Conservation (phyloP, 2,113 vertebrate species). For the Hiodon tergisus region DNA sequence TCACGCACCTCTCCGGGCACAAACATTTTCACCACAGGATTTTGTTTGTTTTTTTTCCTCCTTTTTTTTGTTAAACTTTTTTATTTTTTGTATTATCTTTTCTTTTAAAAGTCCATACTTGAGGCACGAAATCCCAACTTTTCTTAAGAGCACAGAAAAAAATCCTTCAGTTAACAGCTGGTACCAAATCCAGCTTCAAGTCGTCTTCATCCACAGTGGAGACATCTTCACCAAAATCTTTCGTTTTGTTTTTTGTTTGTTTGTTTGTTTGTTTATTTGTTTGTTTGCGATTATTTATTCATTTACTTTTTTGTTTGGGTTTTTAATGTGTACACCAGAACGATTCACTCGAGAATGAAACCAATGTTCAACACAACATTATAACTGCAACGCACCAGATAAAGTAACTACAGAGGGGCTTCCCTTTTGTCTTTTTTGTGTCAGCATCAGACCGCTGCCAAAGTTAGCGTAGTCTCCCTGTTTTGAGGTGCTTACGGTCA, state of each 20-base stretch:
- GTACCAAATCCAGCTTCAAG: constrained; percentile 7
- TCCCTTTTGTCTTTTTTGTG: constrained; percentile 3
- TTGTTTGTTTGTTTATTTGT: constrained; percentile 1
- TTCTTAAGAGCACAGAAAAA: constrained; percentile 1
- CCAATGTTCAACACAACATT: background rate
- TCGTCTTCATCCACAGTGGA: constrained; percentile 21
- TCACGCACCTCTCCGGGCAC: constrained; percentile 28
- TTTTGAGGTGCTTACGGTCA: constrained; percentile 13
- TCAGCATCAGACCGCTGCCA: background rate
- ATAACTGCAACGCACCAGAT: background rate
- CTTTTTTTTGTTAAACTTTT: constrained; percentile 7
- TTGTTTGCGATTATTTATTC: background rate
- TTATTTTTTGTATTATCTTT: background rate
- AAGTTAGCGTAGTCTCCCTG: constrained; percentile 6
- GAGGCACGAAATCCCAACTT: constrained; percentile 16
- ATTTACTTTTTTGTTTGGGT: background rate
- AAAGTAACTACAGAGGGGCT: background rate
- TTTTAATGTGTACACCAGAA: too few species aligned
- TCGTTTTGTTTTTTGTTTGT: constrained; percentile 1
- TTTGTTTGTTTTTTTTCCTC: constrained; percentile 15
- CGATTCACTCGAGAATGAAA: background rate
- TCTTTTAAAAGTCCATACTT: constrained; percentile 10
- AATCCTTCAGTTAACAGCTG: constrained; percentile 11
- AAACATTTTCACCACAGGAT: constrained; percentile 27
- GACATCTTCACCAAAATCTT: constrained; percentile 20